Conservation (phyloP, 2,113 vertebrate genomes). For the Toxotes jaculatrix region DNA sequence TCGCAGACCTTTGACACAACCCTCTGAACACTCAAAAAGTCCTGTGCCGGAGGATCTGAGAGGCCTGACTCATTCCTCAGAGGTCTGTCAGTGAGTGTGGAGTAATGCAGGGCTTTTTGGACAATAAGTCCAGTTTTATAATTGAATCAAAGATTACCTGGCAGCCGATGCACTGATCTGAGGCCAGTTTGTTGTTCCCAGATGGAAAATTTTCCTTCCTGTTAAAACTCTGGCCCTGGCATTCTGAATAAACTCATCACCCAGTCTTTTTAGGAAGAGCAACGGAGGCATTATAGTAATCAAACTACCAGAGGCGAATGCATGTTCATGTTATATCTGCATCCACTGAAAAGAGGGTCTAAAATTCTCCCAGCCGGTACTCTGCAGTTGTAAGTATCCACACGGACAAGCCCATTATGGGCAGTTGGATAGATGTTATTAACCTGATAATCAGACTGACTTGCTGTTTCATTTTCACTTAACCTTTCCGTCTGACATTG, state of each 20-base stretch:
- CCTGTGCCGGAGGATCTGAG: no score
- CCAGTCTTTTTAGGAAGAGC: not conserved
- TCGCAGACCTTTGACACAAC: no score
- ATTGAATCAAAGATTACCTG: not conserved
- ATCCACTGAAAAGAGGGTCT: not conserved
- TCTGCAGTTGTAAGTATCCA: not conserved
- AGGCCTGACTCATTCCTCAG: no score
- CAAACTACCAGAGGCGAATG: not conserved
- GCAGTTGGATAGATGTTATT: not conserved
- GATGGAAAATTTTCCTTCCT: no score
- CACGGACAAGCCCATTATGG: not conserved
- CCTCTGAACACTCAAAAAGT: no score
- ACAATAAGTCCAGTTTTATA: not conserved
- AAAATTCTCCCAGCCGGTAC: no score
- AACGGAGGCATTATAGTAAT: not conserved
- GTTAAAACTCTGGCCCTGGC: not conserved
- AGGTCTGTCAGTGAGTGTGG: no score
- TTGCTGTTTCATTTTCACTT: not conserved
- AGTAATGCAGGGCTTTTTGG: conserved; percentile 4
- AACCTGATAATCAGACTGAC: not conserved
- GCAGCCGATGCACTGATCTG: not conserved
- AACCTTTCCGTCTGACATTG: not conserved
- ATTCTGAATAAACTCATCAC: not conserved
- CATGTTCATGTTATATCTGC: not conserved
- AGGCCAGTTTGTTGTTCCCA: not conserved